Base-by-base conservation (phyloP, 1,140 invertebrate genomes). In the Scaptomyza montana region DNA sequence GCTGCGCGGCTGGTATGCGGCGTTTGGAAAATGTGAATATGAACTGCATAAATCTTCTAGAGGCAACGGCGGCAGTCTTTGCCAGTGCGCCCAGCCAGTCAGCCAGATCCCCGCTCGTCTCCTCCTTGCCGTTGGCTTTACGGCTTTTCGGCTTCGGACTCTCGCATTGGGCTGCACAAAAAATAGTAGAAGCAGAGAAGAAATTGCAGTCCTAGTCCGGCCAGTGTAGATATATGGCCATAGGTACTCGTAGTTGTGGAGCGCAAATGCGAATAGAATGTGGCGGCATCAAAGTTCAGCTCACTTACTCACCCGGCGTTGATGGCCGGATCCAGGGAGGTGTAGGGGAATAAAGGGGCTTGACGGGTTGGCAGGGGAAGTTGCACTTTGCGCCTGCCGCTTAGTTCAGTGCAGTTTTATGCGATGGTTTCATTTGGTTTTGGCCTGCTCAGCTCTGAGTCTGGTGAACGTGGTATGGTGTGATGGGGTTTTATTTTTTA, bases 1-100 rank as follows among this genome's bases (percentile, higher is more conserved):
- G 82, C 75, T 86, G 84, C 74, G 86, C 75, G 2, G 21, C 55
- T 84, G 80, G 82, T 89, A 89, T 90, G 89, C 89, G 89, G 89
- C 89, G 72, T 90, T 90, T 85, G 84, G 80, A 89, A 90, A 90
- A 90, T 90, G 87, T 90, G 89, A 90, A 90, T 90, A 90, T 90
- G 89, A 90, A 90, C 89, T 90, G 87, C 89, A 90, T 90, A 90
- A 90, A 90, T 90, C 89, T 89, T 89, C 60, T 70, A 90, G 79
- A 85, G 75, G 71, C 78, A 74, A 74, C 80, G 78, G 85, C 84
- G 82, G 82, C 82, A 89, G 80, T 85, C 85, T 89, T 89, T 89
- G 85, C 85, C 79, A 71, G 73, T 77, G 70, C 77, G 80, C 7
- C 72, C 78, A 66, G 62, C 25, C 56, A 59, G 69, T 25, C 21